Conservation (phyloP, 1,140 invertebrate genomes). For the Drosophila sp. region DNA sequence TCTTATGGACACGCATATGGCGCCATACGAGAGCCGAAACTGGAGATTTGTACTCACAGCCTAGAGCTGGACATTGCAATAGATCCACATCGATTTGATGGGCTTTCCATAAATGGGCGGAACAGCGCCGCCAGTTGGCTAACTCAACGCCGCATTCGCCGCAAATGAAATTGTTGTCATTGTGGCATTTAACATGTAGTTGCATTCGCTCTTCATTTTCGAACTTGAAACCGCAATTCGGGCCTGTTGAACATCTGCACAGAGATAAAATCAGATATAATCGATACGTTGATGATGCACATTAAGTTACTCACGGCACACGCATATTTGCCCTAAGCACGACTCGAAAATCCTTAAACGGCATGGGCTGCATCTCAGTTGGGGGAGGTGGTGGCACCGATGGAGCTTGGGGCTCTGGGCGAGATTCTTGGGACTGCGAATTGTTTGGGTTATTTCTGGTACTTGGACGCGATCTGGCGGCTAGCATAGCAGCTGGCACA, state of each 20-base stretch:
- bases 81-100: constrained; percentile 88
- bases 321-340: constrained; percentile 56
- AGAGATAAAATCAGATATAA: neutral
- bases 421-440: neutral
- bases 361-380: constrained; percentile 59
- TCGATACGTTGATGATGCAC: neutral
- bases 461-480: constrained; percentile 13
- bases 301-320: constrained; percentile 39
- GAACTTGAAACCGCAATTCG: constrained; percentile 84
- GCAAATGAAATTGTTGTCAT: constrained; percentile 83
- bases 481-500: constrained; percentile 23
- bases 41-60: constrained; percentile 86
- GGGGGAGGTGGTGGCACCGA: constrained; percentile 10
- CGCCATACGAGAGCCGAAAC: constrained; percentile 82
- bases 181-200: constrained; percentile 84
- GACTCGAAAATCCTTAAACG: constrained; percentile 74
- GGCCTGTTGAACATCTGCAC: constrained; percentile 83
- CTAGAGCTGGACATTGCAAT: constrained; percentile 86
- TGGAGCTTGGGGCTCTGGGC: neutral
- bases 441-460: constrained; percentile 10
- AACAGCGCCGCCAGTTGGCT: constrained; percentile 86
- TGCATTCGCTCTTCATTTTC: constrained; percentile 83
- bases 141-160: constrained; percentile 84
- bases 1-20: constrained; percentile 74
- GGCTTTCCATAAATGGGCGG: constrained; percentile 87